Evolutionary conservation across 2,113 vertebrate species (phyloP).

Genomic region (Chaenocephalus aceratus): DNA sequence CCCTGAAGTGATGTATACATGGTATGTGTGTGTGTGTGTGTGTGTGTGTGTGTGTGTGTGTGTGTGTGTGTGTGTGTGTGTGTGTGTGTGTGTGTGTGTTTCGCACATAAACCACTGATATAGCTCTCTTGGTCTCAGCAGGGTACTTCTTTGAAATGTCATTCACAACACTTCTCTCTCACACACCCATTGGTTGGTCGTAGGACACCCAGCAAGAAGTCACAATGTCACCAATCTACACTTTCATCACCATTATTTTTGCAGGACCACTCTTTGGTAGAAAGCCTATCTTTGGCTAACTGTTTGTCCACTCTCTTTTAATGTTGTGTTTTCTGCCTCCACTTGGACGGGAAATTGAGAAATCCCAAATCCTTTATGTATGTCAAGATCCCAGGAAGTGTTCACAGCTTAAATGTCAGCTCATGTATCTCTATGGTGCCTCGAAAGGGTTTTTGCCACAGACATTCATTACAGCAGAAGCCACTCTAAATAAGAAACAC

Average conservation of each 20-base stretch:
- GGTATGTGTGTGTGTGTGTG: too few relatives aligned
- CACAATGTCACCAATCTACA: not conserved
- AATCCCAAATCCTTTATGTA: too few relatives aligned
- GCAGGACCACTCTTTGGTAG: too few relatives aligned
- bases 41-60: constrained; percentile 22
- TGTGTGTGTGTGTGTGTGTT: not conserved
- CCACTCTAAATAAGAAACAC: not conserved
- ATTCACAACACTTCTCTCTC: constrained; percentile 37
- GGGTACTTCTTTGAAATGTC: constrained; percentile 64
- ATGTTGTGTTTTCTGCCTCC: too few relatives aligned
- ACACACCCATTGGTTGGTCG: not conserved
- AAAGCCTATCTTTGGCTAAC: too few relatives aligned
- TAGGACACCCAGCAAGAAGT: constrained; percentile 4
- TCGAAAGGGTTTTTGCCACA: not conserved
- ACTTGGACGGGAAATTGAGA: too few relatives aligned
- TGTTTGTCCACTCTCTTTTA: too few relatives aligned
- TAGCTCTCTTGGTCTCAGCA: constrained; percentile 49
- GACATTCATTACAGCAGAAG: not conserved
- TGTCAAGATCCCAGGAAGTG: not conserved
- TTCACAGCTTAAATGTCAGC: not conserved
- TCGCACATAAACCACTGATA: constrained; percentile 22
- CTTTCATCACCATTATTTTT: too few relatives aligned
- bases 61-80: constrained; percentile 8
- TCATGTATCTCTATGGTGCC: not conserved
- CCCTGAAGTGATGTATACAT: too few relatives aligned